Percentiles rank a stretch among this genome's conserved stretches.
These are phyloP conservation scores for Leptinotarsa defecta DNA, from an alignment of 1,140 invertebrate species.

Conservation along the genomic window DNA sequence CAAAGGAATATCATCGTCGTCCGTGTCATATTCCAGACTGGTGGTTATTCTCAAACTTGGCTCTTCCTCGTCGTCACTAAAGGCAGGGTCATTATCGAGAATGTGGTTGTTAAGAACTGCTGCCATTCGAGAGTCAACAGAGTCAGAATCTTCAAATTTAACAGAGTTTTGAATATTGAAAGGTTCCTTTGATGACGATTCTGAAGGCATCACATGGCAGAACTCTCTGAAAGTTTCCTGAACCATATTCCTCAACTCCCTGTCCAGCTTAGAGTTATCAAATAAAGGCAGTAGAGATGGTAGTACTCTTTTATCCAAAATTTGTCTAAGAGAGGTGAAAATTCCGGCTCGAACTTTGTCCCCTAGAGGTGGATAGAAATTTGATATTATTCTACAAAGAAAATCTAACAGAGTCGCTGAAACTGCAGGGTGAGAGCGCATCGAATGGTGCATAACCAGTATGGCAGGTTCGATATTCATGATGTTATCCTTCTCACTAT, in stretches of 20 bases:
- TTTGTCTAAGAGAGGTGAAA: constrained; percentile 88
- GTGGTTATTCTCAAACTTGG: constrained; percentile 57
- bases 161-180: constrained; percentile 59
- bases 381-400: constrained; percentile 92
- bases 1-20: constrained; percentile 84
- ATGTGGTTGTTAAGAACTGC: constrained; percentile 50
- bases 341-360: constrained; percentile 89
- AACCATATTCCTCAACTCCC: constrained; percentile 83
- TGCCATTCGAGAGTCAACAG: constrained; percentile 40
- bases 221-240: constrained; percentile 92
- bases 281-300: constrained; percentile 88
- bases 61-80: constrained; percentile 82
- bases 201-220: constrained; percentile 66
- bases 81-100: constrained; percentile 68
- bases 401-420: constrained; percentile 95
- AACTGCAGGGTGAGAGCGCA: constrained; percentile 92
- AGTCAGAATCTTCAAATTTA: constrained; percentile 63
- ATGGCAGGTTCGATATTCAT: constrained; percentile 99
- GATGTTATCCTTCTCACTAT: constrained; percentile 94
- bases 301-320: constrained; percentile 92
- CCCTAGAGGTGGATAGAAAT: constrained; percentile 84
- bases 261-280: constrained; percentile 90
- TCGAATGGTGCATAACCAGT: constrained; percentile 96
- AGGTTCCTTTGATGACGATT: constrained; percentile 57
- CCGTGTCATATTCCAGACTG: constrained; percentile 73